These are phyloP conservation scores for Potamarius usumacintae DNA, from an alignment of 2,113 vertebrate genomes.

Conservation along the genomic window DNA sequence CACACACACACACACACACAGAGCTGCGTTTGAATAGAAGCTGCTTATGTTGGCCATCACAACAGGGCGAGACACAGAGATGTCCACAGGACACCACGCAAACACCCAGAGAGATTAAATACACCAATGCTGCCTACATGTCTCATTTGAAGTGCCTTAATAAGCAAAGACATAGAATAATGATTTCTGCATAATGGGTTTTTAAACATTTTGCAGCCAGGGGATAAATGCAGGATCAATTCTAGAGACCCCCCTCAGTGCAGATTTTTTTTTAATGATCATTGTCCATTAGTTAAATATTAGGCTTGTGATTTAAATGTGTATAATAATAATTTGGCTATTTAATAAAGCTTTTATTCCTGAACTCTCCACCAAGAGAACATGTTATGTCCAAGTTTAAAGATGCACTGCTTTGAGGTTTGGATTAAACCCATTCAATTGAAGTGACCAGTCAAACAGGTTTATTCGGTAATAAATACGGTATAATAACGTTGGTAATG, in stretches of 20 bases:
- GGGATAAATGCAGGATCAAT: neutral
- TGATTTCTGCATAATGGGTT: neutral
- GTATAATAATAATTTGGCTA: neutral
- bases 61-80: neutral
- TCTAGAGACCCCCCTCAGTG: neutral
- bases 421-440: neutral
- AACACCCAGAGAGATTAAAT: constrained; percentile 11
- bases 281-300: neutral
- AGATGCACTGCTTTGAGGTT: neutral
- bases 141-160: neutral
- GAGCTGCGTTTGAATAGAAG: constrained; percentile 8
- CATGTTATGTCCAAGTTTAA: neutral
- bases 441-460: neutral
- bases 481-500: neutral
- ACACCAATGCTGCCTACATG: neutral
- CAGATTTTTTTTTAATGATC: neutral
- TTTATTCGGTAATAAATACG: too few species aligned
- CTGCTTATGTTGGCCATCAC: constrained; percentile 1
- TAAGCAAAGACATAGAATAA: neutral
- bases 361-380: neutral
- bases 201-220: neutral
- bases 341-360: neutral
- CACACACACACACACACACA: constrained; percentile 10
- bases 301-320: neutral
- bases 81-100: neutral